Conservation (phyloP, 2,113 vertebrate species). For the Pygoscelis antarcticus region DNA sequence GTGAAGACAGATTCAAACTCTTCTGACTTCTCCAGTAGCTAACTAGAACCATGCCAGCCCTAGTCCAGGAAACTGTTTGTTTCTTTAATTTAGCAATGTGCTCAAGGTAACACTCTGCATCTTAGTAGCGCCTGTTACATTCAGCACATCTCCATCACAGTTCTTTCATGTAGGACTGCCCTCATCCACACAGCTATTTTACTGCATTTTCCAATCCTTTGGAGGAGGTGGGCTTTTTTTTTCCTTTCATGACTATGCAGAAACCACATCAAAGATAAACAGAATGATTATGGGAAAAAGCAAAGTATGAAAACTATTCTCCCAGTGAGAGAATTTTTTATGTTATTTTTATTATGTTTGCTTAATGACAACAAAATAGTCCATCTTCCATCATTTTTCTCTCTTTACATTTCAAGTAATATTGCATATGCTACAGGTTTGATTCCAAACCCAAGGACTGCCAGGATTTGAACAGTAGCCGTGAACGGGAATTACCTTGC, state of each 20-base stretch:
- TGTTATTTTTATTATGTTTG: neutral
- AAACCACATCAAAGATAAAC: neutral
- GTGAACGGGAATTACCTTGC: neutral
- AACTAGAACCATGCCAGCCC: neutral
- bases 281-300: neutral
- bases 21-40: neutral
- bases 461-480: neutral
- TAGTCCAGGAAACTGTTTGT: neutral
- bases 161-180: neutral
- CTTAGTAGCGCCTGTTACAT: neutral
- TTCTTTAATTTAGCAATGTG: neutral
- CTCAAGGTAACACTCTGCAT: neutral
- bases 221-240: neutral
- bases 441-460: neutral
- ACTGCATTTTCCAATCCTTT: neutral
- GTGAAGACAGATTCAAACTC: neutral
- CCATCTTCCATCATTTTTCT: neutral
- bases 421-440: neutral
- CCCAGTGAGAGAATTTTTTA: no score
- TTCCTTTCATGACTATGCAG: neutral
- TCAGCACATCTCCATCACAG: neutral
- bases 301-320: neutral
- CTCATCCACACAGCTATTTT: neutral
- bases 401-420: neutral
- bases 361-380: neutral